Conservation (phyloP, 2,888 invertebrate genomes). For the Agonopterix heracliana region DNA sequence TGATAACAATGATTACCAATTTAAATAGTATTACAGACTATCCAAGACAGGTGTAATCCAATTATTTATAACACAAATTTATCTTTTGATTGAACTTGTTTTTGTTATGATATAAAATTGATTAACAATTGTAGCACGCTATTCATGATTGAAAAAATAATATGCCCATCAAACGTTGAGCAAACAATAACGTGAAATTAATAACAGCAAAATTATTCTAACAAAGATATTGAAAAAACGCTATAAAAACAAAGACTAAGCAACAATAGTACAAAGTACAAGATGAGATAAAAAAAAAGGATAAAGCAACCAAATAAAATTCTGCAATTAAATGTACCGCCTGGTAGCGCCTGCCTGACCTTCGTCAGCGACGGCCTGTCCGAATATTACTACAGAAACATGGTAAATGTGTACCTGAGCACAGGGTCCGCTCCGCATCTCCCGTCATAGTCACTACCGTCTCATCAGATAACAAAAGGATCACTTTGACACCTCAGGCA, state of each 20-base stretch:
- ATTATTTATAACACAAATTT: too few relatives aligned
- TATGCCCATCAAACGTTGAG: too few relatives aligned
- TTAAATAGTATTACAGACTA: too few relatives aligned
- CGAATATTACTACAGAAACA: constrained; percentile 50
- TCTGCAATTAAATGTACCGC: not conserved
- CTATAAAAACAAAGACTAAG: not conserved
- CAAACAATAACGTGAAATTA: not conserved
- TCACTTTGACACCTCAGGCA: constrained; percentile 42
- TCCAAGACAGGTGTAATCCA: too few relatives aligned
- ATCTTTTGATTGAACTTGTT: too few relatives aligned
- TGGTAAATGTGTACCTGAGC: constrained; percentile 51
- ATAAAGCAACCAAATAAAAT: not conserved
- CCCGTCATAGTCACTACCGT: constrained; percentile 57
- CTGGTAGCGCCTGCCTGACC: constrained; percentile 32
- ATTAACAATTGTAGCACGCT: too few relatives aligned
- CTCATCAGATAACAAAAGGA: constrained; percentile 19
- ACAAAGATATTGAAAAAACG: not conserved
- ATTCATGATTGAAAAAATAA: too few relatives aligned
- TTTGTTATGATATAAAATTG: too few relatives aligned
- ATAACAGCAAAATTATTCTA: too few relatives aligned
- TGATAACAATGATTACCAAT: too few relatives aligned
- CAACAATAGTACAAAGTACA: constrained; percentile 3
- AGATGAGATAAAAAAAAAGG: not conserved
- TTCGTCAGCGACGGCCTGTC: constrained; percentile 15
- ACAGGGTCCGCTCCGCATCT: constrained; percentile 56